Conservation (phyloP, 2,888 invertebrate genomes). For the Eulithis prunata region DNA sequence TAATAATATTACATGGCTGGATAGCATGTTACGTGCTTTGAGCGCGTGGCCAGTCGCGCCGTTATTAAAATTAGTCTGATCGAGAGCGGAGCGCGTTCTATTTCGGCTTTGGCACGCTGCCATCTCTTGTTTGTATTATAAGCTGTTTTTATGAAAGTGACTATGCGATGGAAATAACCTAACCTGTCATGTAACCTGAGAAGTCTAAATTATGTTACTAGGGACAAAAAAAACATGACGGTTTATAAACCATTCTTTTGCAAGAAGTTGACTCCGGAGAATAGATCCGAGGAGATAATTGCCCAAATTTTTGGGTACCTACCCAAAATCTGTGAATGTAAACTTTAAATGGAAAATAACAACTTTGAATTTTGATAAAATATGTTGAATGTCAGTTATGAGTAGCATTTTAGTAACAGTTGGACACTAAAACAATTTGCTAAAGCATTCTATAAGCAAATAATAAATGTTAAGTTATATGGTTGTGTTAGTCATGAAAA, state of each 20-base stretch:
- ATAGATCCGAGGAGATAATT: too few species aligned
- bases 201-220: constrained; percentile 56
- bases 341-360: neutral
- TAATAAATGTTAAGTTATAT: constrained; percentile 48
- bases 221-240: constrained; percentile 15
- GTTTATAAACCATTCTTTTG: too few species aligned
- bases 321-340: neutral
- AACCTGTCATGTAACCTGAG: constrained; percentile 82
- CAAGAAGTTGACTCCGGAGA: too few species aligned
- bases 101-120: constrained; percentile 78
- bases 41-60: constrained; percentile 63
- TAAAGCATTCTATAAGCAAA: constrained; percentile 71
- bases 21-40: constrained; percentile 67
- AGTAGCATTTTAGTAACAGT: neutral
- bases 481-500: constrained; percentile 52
- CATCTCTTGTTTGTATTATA: constrained; percentile 84
- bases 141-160: constrained; percentile 84
- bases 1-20: constrained; percentile 45
- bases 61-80: constrained; percentile 81
- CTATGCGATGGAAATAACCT: constrained; percentile 83
- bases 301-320: too few species aligned
- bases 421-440: constrained; percentile 53
- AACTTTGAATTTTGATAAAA: neutral
- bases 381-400: neutral
- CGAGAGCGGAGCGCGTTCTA: constrained; percentile 79